Evolutionary conservation across 2,888 invertebrate genomes (phyloP), one percentile per base, ranked within the genome.

Genomic region (Acrocera orbiculus): DNA sequence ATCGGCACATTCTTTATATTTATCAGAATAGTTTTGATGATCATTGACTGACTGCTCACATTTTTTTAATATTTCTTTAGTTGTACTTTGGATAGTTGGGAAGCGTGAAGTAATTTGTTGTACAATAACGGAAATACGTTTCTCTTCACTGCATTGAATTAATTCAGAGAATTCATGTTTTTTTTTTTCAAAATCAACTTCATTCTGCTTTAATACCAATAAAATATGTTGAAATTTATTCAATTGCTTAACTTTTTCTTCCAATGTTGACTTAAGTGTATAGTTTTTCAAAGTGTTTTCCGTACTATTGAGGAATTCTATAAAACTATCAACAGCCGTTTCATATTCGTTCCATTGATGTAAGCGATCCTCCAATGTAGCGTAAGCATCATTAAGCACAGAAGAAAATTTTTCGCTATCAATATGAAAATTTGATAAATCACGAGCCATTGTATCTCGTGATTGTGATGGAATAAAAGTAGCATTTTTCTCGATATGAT

Each of bases 261-360:
- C 85, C 17, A 87, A 62, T 0, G 83, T 81, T 27, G 83, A 75
- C 51, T 80, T 82, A 5, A 80, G 70, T 19, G 74, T 70, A 50
- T 83, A 89, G 42, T 83, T 86, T 55, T 89, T 86, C 34, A 95
- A 64, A 11, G 74, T 70, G 46, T 74, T 71, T 60, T 93, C 93
- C 1, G 86, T 80, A 40, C 89, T 87, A 30, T 72, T 72, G 36
- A 93, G 59, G 86, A 90, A 90, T 30, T 69, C 69, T 35, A 85
- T 69, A 30, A 93, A 64, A 27, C 79, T 69, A 45, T 87, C 86
- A 46, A 85, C 70, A 2, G 82, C 78, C 41, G 73, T 70, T 52
- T 93, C 92, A 53, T 89, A 93, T 46, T 87, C 85, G 41, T 73
- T 75, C 92, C 92, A 92, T 57, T 87, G 82, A 44, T 80, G 77